These are phyloP conservation scores for Venturia canescens DNA, from an alignment of 1,140 invertebrate species.

Conservation along the genomic window DNA sequence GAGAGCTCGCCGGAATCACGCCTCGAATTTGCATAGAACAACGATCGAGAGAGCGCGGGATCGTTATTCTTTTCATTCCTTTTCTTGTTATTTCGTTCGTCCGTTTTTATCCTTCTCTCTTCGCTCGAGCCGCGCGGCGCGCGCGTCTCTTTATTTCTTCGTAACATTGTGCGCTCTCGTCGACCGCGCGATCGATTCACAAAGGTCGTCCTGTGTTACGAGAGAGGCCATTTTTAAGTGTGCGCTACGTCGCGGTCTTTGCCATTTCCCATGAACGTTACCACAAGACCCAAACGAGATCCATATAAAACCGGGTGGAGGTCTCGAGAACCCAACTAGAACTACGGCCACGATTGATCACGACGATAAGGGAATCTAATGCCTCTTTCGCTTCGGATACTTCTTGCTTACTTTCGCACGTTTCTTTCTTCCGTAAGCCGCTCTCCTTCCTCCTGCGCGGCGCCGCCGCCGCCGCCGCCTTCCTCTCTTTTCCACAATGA, in stretches of 20 bases:
- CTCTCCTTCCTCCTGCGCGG: neutral
- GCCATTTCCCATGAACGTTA: conserved; percentile 58
- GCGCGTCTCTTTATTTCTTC: no score
- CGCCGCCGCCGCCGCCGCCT: no score
- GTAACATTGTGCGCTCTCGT: neutral
- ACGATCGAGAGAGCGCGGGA: conserved; percentile 22
- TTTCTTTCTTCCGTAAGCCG: conserved; percentile 22
- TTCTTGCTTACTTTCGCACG: conserved; percentile 54
- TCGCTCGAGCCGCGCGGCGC: neutral
- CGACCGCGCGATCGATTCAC: conserved; percentile 9
- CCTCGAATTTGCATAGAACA: conserved; percentile 53
- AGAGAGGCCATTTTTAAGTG: conserved; percentile 46
- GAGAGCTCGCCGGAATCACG: conserved; percentile 47
- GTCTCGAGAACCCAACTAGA: conserved; percentile 42
- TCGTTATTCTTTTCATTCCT: neutral
- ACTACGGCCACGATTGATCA: conserved; percentile 51
- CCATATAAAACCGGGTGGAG: conserved; percentile 49
- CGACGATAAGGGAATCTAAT: conserved; percentile 53
- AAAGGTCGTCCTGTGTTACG: conserved; percentile 53
- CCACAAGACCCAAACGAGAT: conserved; percentile 30
- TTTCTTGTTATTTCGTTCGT: neutral
- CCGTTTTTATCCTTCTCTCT: neutral
- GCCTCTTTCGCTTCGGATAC: conserved; percentile 43
- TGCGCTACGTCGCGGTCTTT: conserved; percentile 45
- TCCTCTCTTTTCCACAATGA: conserved; percentile 30